Percentiles rank a stretch among this genome's conserved stretches.
Conservation (phyloP, 2,888 invertebrate species). For the Drosophila falleni region DNA sequence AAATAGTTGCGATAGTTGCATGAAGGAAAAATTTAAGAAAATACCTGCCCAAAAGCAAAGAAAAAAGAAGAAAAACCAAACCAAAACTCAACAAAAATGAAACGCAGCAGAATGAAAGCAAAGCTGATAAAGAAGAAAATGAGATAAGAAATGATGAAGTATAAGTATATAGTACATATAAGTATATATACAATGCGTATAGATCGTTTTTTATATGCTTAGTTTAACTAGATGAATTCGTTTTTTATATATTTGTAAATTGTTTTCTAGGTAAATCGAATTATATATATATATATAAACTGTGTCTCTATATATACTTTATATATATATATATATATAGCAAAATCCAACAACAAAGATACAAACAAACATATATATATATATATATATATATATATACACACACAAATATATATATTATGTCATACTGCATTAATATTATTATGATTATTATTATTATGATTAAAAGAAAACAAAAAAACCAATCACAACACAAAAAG, state of each 20-base stretch:
- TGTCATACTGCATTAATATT: conserved; percentile 72
- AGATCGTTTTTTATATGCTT: conserved; percentile 63
- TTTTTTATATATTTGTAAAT: conserved; percentile 80
- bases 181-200: conserved; percentile 44
- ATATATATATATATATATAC: conserved; percentile 31
- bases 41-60: conserved; percentile 19
- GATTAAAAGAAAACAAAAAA: conserved; percentile 35
- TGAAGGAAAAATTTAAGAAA: conserved; percentile 9
- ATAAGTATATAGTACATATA: conserved; percentile 30
- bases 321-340: conserved; percentile 14
- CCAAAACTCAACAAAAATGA: conserved; percentile 2
- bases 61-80: conserved; percentile 3
- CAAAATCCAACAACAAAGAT: conserved; percentile 6
- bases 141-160: not conserved
- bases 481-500: conserved; percentile 52
- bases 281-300: conserved; percentile 69
- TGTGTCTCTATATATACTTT: conserved; percentile 17
- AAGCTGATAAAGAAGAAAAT: conserved; percentile 39
- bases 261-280: conserved; percentile 84
- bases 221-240: conserved; percentile 75
- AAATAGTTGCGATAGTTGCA: conserved; percentile 29
- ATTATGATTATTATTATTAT: conserved; percentile 53
- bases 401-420: conserved; percentile 45
- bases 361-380: conserved; percentile 21
- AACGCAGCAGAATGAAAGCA: conserved; percentile 14